Base-by-base conservation (phyloP, 2,888 invertebrate species). In the Microchrysa polita region DNA sequence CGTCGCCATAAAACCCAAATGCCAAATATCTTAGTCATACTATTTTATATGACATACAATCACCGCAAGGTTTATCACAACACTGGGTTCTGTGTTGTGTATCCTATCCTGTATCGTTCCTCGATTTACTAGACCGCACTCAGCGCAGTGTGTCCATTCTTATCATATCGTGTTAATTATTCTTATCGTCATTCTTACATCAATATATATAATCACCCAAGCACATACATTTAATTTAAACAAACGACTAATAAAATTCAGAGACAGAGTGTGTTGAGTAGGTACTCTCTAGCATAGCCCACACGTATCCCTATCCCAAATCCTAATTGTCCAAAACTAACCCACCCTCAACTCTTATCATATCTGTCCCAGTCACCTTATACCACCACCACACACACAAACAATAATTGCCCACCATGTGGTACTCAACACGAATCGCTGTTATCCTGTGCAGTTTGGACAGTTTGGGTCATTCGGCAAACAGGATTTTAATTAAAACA, bases 401-500 rank as follows among this genome's bases (percentile, higher is more conserved):
- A n/a, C 27, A 34, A 65, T 48, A 65, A 65, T 65, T 65, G 65
- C 65, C 44, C 65, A 65, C 20, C 65, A 65, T 65, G 65, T 61
- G n/a, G 61, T 40, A 65, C 65, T 48, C 18, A 65, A 65, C 65
- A 65, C 18, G 27, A 34, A 2, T 34, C 34, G 20, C 44, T 48
- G 22, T 44, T 65, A 65, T 65, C 65, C 44, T 65, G 65, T n/a
- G n/a, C n/a, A n/a, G n/a, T n/a, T n/a, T n/a, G n/a, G n/a, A n/a
- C 16, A 12, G 48, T 5, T 4, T 65, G 14, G 48, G 65, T 48
- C 65, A 65, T 65, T 65, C 44, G 22, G 48, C 44, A 48, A 48
- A 44, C 65, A 18, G 42, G 65, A 65, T 65, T 65, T 34, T 65
- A 65, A 65, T 65, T 65, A 65, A 65, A 65, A 65, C 44, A 65